Evolutionary conservation across 2,888 invertebrate genomes (phyloP).

Genomic region (Lysandra bellargus): DNA sequence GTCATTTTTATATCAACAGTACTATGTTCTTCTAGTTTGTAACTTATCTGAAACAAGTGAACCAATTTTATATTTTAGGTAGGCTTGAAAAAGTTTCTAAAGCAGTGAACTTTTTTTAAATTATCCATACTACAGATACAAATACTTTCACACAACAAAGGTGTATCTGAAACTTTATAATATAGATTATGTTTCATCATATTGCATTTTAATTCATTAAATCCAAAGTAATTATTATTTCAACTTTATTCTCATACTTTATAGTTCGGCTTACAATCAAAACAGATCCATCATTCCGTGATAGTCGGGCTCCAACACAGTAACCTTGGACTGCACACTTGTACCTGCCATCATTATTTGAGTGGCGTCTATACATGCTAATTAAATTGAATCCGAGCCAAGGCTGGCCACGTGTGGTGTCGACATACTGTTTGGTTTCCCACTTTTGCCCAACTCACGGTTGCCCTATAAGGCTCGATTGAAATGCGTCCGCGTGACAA

Average conservation of each 20-base stretch:
- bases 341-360: constrained; percentile 32
- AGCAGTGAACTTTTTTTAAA: no score
- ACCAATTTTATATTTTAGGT: no score
- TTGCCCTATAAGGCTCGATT: background rate
- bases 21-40: no score
- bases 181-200: no score
- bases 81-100: no score
- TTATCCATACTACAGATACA: no score
- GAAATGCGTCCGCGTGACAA: background rate
- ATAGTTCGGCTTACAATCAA: background rate
- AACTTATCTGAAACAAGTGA: no score
- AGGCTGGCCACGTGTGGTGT: constrained; percentile 45
- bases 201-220: no score
- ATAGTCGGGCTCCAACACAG: background rate
- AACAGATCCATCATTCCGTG: background rate
- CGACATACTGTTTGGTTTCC: constrained; percentile 36
- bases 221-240: no score
- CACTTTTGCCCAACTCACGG: background rate
- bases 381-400: constrained; percentile 44
- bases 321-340: constrained; percentile 15
- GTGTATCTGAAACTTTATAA: no score
- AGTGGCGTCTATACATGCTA: constrained; percentile 36
- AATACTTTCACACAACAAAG: no score
- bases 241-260: background rate
- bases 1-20: no score